Base-by-base conservation (phyloP, 2,113 vertebrate genomes). In the Corythaeola cristata region DNA sequence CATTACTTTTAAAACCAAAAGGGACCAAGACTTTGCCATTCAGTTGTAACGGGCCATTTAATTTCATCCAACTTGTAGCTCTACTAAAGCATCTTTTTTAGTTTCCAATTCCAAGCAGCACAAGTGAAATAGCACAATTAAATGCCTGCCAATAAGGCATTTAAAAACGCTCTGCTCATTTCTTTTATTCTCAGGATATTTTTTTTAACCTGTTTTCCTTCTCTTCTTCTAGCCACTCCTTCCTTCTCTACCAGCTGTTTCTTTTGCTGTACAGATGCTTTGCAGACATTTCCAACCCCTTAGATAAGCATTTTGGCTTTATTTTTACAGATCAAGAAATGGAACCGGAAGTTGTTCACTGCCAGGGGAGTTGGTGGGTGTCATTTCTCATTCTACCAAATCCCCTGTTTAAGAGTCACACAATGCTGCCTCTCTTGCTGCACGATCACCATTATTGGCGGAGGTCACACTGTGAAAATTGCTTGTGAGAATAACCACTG, bases 391-490 rank as follows among this genome's bases (percentile, higher is more conserved):
- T 90, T 96, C 85, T 66, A 85, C 63, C 23, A 77, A 83, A 41
- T 60, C 47, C n/a, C 30, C 39, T 30, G 24, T 69, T 73, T 59
- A 74, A 76, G 88, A 92, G n/a, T 53, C n/a, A 10, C 24, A 95
- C 71, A 97, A 88, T 73, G 69, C 87, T 85, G 89, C 84, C 77
- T 78, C 89, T 97, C 77, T 89, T 76, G 67, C 77, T 75, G 39
- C 63, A 59, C 49, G 59, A 85, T 59, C 73, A 93, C 84, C 50
- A 62, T 85, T 89, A 39, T 4, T 82, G 67, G 77, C 73, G 71
- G 74, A 93, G 80, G 74, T 88, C 89, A 87, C 69, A 69, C 84
- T 2, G 0, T 86, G 89, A 95, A 94, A 97, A 85, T 72, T 55
- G 74, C 62, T 88, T 68, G 53, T 75, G 75, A 93, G 84, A 71